Conservation (phyloP, 2,113 vertebrate genomes). For the Rhegmatorhina hoffmannsi region DNA sequence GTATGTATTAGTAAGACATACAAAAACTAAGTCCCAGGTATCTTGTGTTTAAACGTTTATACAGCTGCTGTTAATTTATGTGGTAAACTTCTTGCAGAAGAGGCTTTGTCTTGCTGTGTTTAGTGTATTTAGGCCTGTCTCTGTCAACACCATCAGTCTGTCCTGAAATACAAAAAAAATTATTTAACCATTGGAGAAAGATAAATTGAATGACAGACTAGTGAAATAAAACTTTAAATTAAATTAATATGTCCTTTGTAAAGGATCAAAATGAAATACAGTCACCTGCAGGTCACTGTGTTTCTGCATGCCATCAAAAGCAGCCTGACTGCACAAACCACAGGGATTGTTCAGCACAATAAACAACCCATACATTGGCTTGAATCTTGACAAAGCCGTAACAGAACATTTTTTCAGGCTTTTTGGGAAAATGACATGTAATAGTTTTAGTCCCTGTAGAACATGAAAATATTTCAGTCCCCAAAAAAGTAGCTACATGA, state of each 20-base stretch:
- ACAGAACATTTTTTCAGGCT: not conserved
- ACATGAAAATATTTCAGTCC: not conserved
- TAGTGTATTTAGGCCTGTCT: not conserved
- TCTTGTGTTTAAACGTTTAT: not conserved
- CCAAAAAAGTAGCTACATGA: not conserved
- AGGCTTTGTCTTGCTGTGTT: not conserved
- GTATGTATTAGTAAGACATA: not conserved
- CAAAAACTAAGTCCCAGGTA: not conserved
- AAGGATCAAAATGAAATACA: not conserved
- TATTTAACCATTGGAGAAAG: not conserved
- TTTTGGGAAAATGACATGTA: not conserved
- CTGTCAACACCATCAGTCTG: not conserved
- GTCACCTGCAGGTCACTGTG: not conserved
- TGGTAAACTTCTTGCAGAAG: not conserved
- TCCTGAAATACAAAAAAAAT: not conserved
- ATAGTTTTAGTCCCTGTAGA: not conserved
- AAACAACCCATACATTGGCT: rapidly evolving
- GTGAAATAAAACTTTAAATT: not conserved
- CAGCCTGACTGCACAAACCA: not conserved
- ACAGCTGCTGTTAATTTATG: not conserved
- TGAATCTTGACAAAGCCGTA: not conserved
- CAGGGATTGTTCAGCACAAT: not conserved
- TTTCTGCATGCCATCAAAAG: not conserved
- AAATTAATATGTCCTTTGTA: not conserved
- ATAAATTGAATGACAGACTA: not conserved